Evolutionary conservation across 2,888 invertebrate species (phyloP).

Genomic region (Diadegma fenestrale): DNA sequence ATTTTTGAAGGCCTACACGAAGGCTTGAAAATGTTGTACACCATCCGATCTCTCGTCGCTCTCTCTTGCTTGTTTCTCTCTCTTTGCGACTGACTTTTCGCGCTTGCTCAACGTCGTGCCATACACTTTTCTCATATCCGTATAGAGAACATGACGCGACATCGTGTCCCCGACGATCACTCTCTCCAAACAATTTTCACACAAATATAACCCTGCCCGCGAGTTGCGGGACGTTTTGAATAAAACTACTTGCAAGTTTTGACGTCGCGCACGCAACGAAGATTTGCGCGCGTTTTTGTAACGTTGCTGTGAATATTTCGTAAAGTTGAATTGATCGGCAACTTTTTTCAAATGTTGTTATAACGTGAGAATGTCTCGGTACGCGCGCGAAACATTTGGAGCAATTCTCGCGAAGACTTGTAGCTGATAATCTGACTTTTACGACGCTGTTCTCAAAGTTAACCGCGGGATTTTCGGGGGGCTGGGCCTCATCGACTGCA

Average conservation of each 20-base stretch:
- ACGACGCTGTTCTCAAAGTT: constrained; percentile 26
- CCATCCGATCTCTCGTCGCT: not conserved
- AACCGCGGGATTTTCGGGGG: constrained; percentile 32
- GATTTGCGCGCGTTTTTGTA: too few relatives aligned
- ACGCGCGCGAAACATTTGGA: not conserved
- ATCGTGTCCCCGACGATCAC: constrained; percentile 71
- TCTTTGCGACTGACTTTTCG: constrained; percentile 35
- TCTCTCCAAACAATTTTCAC: constrained; percentile 52
- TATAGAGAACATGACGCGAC: constrained; percentile 73
- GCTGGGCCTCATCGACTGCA: constrained; percentile 37
- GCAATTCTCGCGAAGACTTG: constrained; percentile 4
- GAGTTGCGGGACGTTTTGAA: not conserved
- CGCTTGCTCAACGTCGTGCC: not conserved
- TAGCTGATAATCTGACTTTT: constrained; percentile 37
- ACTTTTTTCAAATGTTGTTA: not conserved
- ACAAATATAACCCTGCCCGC: constrained; percentile 35
- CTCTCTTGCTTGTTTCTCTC: not conserved
- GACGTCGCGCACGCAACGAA: not conserved
- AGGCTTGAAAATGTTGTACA: constrained; percentile 29
- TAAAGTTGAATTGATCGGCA: not conserved
- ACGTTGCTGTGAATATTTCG: not conserved
- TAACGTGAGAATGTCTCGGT: not conserved
- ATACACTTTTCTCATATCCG: constrained; percentile 23
- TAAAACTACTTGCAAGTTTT: constrained; percentile 14
- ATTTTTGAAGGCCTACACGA: not conserved